Evolutionary conservation across 2,113 vertebrate genomes (phyloP), one percentile per base, ranked within the genome.

Genomic region (Spea multiplicata): DNA sequence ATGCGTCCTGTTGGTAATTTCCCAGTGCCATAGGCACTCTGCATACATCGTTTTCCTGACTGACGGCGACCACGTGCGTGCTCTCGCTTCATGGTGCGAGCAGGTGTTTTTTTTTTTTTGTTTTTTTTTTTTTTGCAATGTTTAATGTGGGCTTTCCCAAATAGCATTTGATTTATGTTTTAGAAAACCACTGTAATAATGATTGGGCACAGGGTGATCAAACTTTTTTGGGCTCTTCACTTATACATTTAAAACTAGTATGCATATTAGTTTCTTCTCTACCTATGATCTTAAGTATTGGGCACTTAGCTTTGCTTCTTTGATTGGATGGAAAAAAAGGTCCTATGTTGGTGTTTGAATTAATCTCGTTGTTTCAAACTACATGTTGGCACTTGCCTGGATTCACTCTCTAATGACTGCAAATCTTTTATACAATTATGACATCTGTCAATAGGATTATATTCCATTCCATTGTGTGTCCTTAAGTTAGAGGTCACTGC

Each of bases 11-110:
- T 9, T 61, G 69, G 69, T 71, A 71, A 71, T 71, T 71, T 71
- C 69, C 69, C 69, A 71, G 69, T 12, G 48, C 69, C 53, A 8
- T 49, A 71, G 69, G 69, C 69, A 44, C 46, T 71, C 16, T 44
- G 69, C 8, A 30, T 71, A 8, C 49, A 44, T 17, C 49, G 30
- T 52, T 67, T 71, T 49, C 49, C 69, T 44, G 69, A 71, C 3
- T 71, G 69, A 71, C 69, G 53, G 49, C 6, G n/a, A 5, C 8
- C 49, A 71, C 9, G 48, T 53, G 50, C 53, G 69, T 70, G 14
- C 49, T 30, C 10, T 52, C 16, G 0, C 16, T 30, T 8, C 50
- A 14, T 30, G 44, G 16, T 53, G 16, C 30, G n/a, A 53, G 14
- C 69, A 71, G 49, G 69, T 71, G 69, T 50, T 55, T 53, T 30